A percentile compares a stretch with the other conserved stretches of the same genome.
Conservation (phyloP, 2,113 vertebrate species). For the Vombatus ursinus region DNA sequence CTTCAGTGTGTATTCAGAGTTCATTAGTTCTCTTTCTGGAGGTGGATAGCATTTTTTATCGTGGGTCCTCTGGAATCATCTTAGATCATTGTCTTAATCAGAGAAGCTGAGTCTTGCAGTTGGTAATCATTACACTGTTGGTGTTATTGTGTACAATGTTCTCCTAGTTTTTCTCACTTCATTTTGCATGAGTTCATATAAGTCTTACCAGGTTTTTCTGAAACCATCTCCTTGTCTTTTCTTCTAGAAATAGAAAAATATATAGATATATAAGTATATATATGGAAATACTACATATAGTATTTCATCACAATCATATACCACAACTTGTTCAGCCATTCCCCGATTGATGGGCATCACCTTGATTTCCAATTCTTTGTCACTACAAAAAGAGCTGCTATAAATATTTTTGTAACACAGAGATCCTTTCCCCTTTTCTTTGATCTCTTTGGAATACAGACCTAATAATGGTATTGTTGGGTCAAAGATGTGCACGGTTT, state of each 20-base stretch:
- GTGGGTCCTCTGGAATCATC: background rate
- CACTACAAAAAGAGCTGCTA: background rate
- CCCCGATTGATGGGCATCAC: background rate
- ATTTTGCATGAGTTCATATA: background rate
- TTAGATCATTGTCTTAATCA: background rate
- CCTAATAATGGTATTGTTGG: background rate
- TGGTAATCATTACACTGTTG: background rate
- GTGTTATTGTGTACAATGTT: background rate
- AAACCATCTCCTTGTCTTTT: background rate
- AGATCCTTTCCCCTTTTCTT: background rate
- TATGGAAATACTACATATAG: background rate
- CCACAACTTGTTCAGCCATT: background rate
- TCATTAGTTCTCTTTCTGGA: background rate
- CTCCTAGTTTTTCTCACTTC: background rate
- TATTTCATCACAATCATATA: background rate
- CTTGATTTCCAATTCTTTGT: background rate
- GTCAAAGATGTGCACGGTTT: background rate
- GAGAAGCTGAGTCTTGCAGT: background rate
- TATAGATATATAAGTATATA: too few species aligned
- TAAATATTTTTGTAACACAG: background rate
- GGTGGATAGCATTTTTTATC: background rate
- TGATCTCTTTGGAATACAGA: background rate
- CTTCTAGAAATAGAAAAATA: too few species aligned
- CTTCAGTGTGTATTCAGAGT: background rate
- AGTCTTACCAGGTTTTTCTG: background rate